These are phyloP conservation scores for Maniola jurtina DNA, from an alignment of 1,140 invertebrate genomes.

Conservation along the genomic window DNA sequence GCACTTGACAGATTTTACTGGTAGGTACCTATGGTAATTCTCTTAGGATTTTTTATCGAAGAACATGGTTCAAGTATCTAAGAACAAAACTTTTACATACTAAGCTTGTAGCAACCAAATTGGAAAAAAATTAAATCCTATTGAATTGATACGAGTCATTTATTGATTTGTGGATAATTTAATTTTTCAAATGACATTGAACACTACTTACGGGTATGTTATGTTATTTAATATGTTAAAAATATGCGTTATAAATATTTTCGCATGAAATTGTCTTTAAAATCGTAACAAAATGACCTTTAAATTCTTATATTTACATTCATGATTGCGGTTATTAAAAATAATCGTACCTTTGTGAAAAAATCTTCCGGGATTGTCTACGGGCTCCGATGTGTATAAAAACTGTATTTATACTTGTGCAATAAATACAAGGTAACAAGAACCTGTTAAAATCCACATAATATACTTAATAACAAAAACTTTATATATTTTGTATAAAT, in stretches of 20 bases:
- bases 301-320: neutral
- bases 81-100: no score
- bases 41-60: no score
- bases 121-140: no score
- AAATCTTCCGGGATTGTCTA: slow-evolving; percentile 4
- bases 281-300: neutral
- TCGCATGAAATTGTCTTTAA: neutral
- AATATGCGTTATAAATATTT: neutral
- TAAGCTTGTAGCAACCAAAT: no score
- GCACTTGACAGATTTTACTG: no score
- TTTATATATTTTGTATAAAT: no score
- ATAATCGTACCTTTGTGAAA: neutral
- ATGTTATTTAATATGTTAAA: neutral
- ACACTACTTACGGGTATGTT: neutral
- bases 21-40: no score
- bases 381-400: neutral
- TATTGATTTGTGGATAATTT: neutral
- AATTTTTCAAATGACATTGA: neutral
- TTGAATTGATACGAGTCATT: neutral
- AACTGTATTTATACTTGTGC: no score
- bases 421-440: neutral
- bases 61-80: no score
- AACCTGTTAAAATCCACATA: neutral
- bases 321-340: neutral
- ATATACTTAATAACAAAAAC: no score